Percentiles rank a stretch among this genome's conserved stretches.
phyloP scores from a whole-genome alignment of 1,140 invertebrate genomes.

The Caligus rogercresseyi region DNA sequence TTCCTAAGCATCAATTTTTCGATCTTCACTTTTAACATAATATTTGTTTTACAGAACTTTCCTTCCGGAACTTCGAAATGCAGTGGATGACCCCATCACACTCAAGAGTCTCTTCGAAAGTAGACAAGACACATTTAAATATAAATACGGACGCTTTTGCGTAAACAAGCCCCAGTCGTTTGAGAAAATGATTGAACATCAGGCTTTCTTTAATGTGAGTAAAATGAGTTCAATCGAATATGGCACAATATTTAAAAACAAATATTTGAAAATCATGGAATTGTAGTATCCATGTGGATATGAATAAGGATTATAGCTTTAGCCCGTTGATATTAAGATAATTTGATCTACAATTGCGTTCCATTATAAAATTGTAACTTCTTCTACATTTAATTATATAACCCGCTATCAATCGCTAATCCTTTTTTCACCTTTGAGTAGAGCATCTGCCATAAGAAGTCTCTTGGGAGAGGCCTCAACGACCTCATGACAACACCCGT shows the following conservation, averaged over 20 bases:
- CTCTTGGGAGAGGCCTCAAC: neutral
- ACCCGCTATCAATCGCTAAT: too few relatives aligned
- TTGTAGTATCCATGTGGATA: too few relatives aligned
- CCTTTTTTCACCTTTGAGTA: too few relatives aligned
- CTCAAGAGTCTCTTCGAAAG: neutral
- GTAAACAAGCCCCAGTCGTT: constrained; percentile 9
- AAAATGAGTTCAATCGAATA: neutral
- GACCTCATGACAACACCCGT: constrained; percentile 3
- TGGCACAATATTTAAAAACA: too few relatives aligned
- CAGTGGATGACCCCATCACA: neutral
- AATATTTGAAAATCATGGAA: too few relatives aligned
- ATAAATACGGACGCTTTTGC: constrained; percentile 13
- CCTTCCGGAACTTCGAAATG: constrained; percentile 2
- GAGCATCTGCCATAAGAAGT: neutral
- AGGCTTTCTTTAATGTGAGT: constrained; percentile 5
- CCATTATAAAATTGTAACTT: too few relatives aligned
- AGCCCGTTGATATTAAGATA: too few relatives aligned
- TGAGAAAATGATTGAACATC: constrained; percentile 5
- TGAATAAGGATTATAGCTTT: too few relatives aligned
- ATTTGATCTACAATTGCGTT: too few relatives aligned
- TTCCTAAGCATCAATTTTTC: neutral
- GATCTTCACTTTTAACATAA: neutral
- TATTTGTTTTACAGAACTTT: constrained; percentile 4
- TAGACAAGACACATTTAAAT: constrained; percentile 1
- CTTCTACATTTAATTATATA: too few relatives aligned